Evolutionary conservation across 2,888 invertebrate species (phyloP), one percentile per base, ranked within the genome.

Genomic region (Ornithoptera priamus): DNA sequence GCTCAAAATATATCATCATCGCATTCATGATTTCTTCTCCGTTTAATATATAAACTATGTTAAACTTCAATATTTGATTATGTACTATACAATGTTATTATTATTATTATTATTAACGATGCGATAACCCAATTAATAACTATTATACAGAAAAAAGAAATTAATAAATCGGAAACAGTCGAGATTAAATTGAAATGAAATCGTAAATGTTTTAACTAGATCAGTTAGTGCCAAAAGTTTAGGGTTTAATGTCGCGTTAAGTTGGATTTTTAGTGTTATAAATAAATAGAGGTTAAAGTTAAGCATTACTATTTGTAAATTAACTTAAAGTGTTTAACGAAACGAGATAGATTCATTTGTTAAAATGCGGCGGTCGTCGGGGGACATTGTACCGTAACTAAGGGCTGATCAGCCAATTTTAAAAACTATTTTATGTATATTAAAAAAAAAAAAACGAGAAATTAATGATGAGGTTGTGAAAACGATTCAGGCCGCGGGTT

Each of bases 301-400:
- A 82, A 81, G 81, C 82, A 79, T 22, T 22, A 22, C 22, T 22
- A 22, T 81, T 87, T 90, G 89, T 92, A 90, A 88, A 46, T 46
- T 46, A 15, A 46, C 15, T 46, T 46, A 46, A 88, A 86, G 1
- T 82, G 78, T 81, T 81, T 81, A 81, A 79, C 77, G 82, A 81
- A 90, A 91, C 91, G 91, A 92, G 91, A 85, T 92, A 92, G 90
- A 84, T 81, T 85, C 85, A 1, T 87, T 90, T 90, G 87, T 88
- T 90, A 88, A 46, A 46, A 86, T 82, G 79, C 84, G 86, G 86
- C 81, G 85, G 88, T 88, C 78, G 81, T 84, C 81, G 79, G 75
- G 73, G 73, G 74, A 71, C 81, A 78, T 82, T 81, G 87, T 80
- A 82, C 82, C 85, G 88, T 80, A 74, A 74, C 79, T 81, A 82